These are phyloP conservation scores for Prostheceraeus crozeri DNA, from an alignment of 2,888 invertebrate genomes.

Conservation along the genomic window DNA sequence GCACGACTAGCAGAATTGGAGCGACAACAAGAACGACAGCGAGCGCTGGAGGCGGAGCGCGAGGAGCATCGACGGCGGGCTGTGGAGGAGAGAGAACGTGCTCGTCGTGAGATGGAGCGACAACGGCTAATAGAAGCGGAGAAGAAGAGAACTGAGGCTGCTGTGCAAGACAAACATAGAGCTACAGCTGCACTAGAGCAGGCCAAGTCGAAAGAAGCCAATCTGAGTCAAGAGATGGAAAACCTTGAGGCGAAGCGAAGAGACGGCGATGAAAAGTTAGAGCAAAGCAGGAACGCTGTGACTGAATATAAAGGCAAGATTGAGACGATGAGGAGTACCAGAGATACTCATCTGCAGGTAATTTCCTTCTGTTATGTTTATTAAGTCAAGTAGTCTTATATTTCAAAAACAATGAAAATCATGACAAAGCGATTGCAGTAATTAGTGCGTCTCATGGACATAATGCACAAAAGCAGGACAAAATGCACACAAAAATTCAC, in stretches of 20 bases:
- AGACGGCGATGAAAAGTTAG: constrained; percentile 9
- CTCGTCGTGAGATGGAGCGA: constrained; percentile 78
- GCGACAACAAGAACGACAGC: constrained; percentile 65
- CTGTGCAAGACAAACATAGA: constrained; percentile 73
- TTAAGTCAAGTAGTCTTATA: no score
- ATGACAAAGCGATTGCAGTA: no score
- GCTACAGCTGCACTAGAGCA: constrained; percentile 59
- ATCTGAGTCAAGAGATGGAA: constrained; percentile 70
- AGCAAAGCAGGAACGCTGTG: neutral
- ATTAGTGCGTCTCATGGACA: no score
- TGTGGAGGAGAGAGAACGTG: constrained; percentile 64
- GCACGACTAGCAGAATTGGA: constrained; percentile 80
- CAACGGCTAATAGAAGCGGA: constrained; percentile 70
- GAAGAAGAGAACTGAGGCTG: constrained; percentile 43
- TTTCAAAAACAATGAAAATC: no score
- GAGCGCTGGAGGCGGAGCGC: constrained; percentile 52
- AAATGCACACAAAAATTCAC: no score
- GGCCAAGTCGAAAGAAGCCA: constrained; percentile 70
- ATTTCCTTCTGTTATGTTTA: no score
- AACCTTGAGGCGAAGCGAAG: constrained; percentile 53
- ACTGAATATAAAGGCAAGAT: constrained; percentile 35
- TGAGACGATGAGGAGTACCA: constrained; percentile 31
- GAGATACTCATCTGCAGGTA: no score
- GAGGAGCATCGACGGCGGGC: constrained; percentile 72
- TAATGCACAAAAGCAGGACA: no score